Percentiles rank a stretch among this genome's conserved stretches.
These are phyloP conservation scores for Dryobotodes eremita DNA, from an alignment of 2,888 invertebrate species.

Conservation along the genomic window DNA sequence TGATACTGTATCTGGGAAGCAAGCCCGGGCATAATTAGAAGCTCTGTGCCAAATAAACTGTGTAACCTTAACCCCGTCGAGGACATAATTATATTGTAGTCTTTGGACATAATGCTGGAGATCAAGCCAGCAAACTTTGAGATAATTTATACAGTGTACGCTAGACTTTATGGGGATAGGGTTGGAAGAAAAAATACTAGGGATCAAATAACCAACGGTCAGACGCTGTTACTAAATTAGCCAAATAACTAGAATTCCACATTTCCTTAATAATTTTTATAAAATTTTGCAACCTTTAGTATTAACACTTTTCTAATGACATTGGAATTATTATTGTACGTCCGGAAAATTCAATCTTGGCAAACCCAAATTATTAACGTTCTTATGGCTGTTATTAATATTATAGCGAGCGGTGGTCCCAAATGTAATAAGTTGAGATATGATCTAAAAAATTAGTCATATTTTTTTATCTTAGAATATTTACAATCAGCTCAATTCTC, in stretches of 20 bases:
- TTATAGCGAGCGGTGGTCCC: too few relatives aligned
- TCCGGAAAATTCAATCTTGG: neutral
- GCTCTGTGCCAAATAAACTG: constrained; percentile 53
- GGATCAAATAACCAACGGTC: neutral
- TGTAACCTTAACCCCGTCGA: constrained; percentile 47
- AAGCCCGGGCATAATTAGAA: constrained; percentile 44
- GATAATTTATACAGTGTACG: constrained; percentile 56
- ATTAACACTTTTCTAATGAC: neutral
- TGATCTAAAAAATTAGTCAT: too few relatives aligned
- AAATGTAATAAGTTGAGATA: too few relatives aligned
- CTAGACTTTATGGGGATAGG: constrained; percentile 34
- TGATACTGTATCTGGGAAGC: constrained; percentile 38
- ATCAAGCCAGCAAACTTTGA: constrained; percentile 49
- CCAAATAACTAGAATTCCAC: neutral
- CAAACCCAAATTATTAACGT: neutral
- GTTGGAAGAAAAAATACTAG: neutral
- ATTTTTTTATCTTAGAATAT: too few relatives aligned
- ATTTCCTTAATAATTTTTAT: neutral
- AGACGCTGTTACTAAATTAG: neutral
- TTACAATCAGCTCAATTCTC: too few relatives aligned
- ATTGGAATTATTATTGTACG: neutral
- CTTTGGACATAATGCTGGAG: constrained; percentile 41
- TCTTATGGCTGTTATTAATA: neutral
- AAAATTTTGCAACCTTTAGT: too few relatives aligned
- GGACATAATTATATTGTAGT: neutral